Base-by-base conservation (phyloP, 2,113 vertebrate genomes). In the Lates calcarifer region DNA sequence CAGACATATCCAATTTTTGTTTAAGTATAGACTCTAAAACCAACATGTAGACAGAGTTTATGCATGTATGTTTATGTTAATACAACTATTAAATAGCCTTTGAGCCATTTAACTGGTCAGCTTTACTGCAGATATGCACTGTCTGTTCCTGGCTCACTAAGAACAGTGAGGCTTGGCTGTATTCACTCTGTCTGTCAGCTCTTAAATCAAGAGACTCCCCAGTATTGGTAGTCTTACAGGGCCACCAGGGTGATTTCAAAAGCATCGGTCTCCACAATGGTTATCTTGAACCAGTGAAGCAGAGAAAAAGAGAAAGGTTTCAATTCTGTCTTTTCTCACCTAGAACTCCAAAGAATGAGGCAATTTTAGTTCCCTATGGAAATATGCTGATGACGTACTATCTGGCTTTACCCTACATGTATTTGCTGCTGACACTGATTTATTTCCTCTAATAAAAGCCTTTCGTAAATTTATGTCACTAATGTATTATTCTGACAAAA, bases 241-340 rank as follows among this genome's bases (percentile, higher is more conserved):
- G 81, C 79, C 87, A 87, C 83, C 63, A 33, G 79, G 79, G 86
- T 87, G 90, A 91, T 90, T 87, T 84, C 74, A 83, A 87, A 83
- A 82, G 84, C 82, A 84, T 67, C 33, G 45, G 55, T 74, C 88
- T 91, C 80, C 78, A 79, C 81, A 80, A 60, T 83, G 77, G 83
- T 91, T 91, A 92, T 91, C 92, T 86, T 58, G 86, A 92, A 89
- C 53, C 88, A 85, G 77, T 75, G 89, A 88, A 91, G 92, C 88
- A 70, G 70, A 88, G 72, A 90, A 77, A 86, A 58, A 72, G 64
- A 89, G 79, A 91, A 79, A 81, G 68, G 66, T 84, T 90, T 90
- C 74, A 87, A 68, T 89, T 87, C 63, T 75, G 60, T 86, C 81
- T 79, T 60, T 83, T 83, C 79, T 81, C 82, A 77, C 79, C 76